A percentile compares a stretch with the other conserved stretches of the same genome.
Conservation (phyloP, 2,888 invertebrate species). For the Punctoribates punctum region DNA sequence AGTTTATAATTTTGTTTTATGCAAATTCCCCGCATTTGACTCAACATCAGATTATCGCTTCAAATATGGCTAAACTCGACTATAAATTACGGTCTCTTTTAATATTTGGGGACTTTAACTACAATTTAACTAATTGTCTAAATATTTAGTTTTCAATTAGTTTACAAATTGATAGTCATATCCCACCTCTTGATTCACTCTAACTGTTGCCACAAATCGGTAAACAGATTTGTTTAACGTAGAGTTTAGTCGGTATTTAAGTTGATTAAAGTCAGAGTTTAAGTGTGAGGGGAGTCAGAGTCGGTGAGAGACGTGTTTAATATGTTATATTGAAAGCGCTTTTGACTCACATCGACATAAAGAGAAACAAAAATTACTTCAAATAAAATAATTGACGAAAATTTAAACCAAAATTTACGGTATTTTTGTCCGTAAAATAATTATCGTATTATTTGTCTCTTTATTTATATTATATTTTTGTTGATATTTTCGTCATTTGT, state of each 20-base stretch:
- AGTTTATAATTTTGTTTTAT: background rate
- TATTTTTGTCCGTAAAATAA: background rate
- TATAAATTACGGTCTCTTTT: background rate
- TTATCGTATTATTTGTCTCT: constrained; percentile 2
- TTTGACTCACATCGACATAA: background rate
- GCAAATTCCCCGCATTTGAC: background rate
- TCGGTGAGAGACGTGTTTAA: background rate
- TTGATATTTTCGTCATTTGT: background rate
- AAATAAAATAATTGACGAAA: constrained; percentile 11
- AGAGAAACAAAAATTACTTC: background rate
- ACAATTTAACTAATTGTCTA: background rate
- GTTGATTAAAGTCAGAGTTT: too few relatives aligned
- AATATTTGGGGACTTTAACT: background rate
- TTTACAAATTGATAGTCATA: too few relatives aligned
- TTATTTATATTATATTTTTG: background rate
- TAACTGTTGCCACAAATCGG: too few relatives aligned
- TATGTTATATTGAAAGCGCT: background rate
- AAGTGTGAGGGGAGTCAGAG: background rate
- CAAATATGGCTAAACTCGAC: background rate
- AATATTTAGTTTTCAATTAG: background rate
- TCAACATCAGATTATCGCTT: background rate
- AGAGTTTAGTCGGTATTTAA: too few relatives aligned
- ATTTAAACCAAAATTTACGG: background rate
- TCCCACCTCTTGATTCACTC: too few relatives aligned
- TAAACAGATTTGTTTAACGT: too few relatives aligned